Conservation (phyloP, 2,797 vertebrate species). For the Falco novaeseelandiae region DNA sequence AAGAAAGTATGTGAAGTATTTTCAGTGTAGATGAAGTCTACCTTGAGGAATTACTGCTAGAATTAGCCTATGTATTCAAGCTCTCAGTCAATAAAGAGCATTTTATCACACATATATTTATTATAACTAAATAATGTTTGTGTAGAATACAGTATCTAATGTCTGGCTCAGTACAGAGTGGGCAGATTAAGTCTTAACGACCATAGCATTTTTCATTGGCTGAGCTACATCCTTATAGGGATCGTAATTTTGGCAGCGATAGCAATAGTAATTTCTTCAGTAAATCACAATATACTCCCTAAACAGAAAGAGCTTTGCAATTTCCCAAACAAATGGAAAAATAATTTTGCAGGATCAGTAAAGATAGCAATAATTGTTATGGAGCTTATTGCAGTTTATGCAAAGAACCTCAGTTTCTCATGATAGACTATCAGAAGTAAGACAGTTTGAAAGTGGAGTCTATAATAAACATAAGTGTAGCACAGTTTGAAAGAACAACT, state of each 20-base stretch:
- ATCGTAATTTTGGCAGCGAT: background rate
- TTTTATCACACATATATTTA: background rate
- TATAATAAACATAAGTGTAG: background rate
- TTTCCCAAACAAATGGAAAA: background rate
- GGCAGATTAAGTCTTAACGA: background rate
- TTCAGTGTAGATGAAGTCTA: background rate
- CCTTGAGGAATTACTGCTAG: background rate
- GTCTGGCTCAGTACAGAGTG: background rate
- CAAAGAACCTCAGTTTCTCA: background rate
- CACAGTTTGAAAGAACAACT: background rate
- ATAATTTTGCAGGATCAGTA: background rate
- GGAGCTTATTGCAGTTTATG: background rate
- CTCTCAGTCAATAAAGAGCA: background rate
- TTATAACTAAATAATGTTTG: background rate
- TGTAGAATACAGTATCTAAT: background rate
- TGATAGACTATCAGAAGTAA: background rate
- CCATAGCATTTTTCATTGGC: background rate
- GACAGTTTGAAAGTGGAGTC: background rate
- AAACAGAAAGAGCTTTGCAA: background rate
- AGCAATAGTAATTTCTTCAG: background rate
- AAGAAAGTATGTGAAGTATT: background rate
- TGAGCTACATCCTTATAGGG: background rate
- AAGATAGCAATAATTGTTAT: background rate
- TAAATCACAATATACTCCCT: background rate
- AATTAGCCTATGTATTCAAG: background rate